Evolutionary conservation across 2,113 vertebrate genomes (phyloP), one percentile per base, ranked within the genome.

Genomic region (Anguilla japonica): DNA sequence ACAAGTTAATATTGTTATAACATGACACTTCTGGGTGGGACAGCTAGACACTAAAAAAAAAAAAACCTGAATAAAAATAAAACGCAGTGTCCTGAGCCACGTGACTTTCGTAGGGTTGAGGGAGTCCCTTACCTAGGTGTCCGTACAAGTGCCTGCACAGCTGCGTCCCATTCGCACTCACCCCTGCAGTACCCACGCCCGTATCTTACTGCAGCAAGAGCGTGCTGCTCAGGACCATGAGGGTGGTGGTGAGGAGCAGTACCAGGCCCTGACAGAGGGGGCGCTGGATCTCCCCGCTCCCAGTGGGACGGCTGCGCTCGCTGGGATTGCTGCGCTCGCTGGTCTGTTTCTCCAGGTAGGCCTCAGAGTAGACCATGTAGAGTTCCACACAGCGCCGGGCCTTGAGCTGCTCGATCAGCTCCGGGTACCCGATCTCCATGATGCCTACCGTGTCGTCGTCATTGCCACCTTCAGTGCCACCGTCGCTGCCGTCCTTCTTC

Each of bases 391-490:
- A 96, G 75, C 87, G 94, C 29, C 90, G 91, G 11, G 90, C 91
- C 87, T 95, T 95, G 84, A 96, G 13, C 90, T 96, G 95, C 34
- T 93, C 86, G 1, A 96, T 94, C 84, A 96, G 90, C 8, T 91
- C 94, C 0, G 95, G 95, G 83, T 95, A 96, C 46, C 95, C 95
- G 0, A 95, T 95, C 87, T 95, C 95, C 88, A 93, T 79, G 81
- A 96, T 93, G 90, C 94, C 94, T 43, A 96, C 94, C 1, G 92
- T 91, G 26, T 90, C 89, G 13, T 90, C 81, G 1, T 60, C 86
- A 18, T 85, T 85, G 6, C 22, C 60, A 26, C 5, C 60, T 5
- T 20, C 60, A 5, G 1, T 14, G 22, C 83, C 85, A 9, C 57
- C 57, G 18, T 18, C 57, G 3, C 15, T 20, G 14, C 89, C 81